These are phyloP conservation scores for Folsomia manolachei DNA, from an alignment of 2,888 invertebrate genomes.

Conservation along the genomic window DNA sequence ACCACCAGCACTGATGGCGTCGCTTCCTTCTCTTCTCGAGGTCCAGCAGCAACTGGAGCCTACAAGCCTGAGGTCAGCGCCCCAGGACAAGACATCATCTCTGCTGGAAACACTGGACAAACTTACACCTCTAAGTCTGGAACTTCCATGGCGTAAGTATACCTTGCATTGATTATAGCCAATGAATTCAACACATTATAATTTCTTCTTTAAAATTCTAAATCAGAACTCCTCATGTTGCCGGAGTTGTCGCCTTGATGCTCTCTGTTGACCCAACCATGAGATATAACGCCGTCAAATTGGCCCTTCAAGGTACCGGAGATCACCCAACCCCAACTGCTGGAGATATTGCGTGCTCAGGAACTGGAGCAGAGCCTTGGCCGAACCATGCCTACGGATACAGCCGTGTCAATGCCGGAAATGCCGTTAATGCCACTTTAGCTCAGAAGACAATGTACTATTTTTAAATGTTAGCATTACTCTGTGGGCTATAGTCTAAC, in stretches of 20 bases:
- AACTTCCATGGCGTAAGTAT: conserved; percentile 23
- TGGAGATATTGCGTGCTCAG: not conserved
- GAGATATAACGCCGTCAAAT: not conserved
- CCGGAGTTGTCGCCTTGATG: not conserved
- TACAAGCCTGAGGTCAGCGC: conserved; percentile 22
- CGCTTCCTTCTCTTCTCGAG: conserved; percentile 20
- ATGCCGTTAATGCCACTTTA: not conserved
- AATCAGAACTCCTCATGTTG: not conserved
- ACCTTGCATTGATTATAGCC: not conserved
- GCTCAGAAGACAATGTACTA: too few species aligned
- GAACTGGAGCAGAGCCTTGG: not conserved
- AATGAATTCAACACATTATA: not conserved
- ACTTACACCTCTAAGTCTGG: conserved; percentile 24
- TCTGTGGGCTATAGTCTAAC: too few species aligned
- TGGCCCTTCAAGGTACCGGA: not conserved
- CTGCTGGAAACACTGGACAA: not conserved
- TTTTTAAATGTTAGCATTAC: too few species aligned
- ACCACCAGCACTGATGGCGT: conserved; percentile 14
- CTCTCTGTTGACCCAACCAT: not conserved
- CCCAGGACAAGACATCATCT: conserved; percentile 18
- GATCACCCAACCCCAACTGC: not conserved
- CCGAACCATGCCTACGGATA: not conserved
- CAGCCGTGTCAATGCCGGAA: not conserved
- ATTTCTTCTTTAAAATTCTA: not conserved
- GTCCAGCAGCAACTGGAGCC: not conserved